These are phyloP conservation scores for Mastomys coucha DNA, from an alignment of 2,113 vertebrate species.

Conservation along the genomic window DNA sequence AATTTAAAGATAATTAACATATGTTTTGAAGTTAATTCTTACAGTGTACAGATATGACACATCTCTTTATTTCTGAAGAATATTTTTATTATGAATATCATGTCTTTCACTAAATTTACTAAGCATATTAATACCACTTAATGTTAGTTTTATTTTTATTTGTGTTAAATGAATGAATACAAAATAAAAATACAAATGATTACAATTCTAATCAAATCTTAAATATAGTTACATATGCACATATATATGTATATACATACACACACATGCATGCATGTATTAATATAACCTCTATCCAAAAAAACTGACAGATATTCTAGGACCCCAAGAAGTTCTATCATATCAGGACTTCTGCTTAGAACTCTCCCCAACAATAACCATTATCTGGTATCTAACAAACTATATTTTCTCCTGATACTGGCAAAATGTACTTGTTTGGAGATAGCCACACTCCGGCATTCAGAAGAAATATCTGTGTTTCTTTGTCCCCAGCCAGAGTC, in stretches of 20 bases:
- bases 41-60: background rate
- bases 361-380: background rate
- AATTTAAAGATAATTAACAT: background rate
- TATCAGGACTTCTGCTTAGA: background rate
- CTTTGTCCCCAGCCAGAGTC: background rate
- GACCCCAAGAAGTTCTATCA: background rate
- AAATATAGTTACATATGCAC: background rate
- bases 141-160: background rate
- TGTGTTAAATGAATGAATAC: background rate
- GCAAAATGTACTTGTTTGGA: background rate
- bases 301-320: background rate
- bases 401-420: background rate
- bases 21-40: background rate
- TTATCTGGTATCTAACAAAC: background rate
- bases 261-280: background rate
- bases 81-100: background rate
- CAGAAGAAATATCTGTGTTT: background rate
- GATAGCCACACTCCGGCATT: too few relatives aligned
- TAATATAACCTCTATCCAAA: background rate
- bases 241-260: background rate
- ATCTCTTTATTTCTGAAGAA: background rate
- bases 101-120: conserved; percentile 16
- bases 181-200: background rate
- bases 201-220: background rate
- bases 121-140: background rate